A percentile compares a stretch with the other conserved stretches of the same genome.
Conservation (phyloP, 2,797 vertebrate species). For the Austrolebias charrua region DNA sequence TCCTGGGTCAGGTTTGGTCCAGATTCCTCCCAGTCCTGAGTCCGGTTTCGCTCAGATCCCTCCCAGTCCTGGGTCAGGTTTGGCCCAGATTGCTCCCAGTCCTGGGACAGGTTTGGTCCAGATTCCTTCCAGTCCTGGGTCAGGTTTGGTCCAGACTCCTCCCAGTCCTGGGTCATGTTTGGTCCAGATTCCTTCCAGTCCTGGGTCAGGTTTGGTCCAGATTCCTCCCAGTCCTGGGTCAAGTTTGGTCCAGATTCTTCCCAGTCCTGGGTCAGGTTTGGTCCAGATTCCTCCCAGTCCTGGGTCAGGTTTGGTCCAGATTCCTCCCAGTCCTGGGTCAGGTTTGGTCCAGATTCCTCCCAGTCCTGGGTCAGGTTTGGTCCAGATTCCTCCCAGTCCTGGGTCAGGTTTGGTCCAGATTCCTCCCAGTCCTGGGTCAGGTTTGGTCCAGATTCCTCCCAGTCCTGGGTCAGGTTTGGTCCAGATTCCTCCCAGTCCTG, state of each 20-base stretch:
- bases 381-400: too few relatives aligned
- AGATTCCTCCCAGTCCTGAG: not conserved
- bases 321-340: too few relatives aligned
- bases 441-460: too few relatives aligned
- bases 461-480: slow-evolving; percentile 6
- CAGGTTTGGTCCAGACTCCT: not conserved
- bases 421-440: slow-evolving; percentile 1
- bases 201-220: slow-evolving; percentile 4
- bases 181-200: too few relatives aligned
- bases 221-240: not conserved
- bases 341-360: not conserved
- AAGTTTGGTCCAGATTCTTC: too few relatives aligned
- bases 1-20: slow-evolving; percentile 4
- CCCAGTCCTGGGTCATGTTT: not conserved
- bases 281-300: not conserved
- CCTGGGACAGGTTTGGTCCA: not conserved
- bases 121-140: too few relatives aligned
- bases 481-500: not conserved
- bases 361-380: not conserved
- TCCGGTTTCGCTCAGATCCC: too few relatives aligned
- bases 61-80: slow-evolving; percentile 10
- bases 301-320: not conserved
- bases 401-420: slow-evolving; percentile 1
- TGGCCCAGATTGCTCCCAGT: not conserved
- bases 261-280: slow-evolving; percentile 8